Evolutionary conservation across 1,140 invertebrate genomes (phyloP).

Genomic region (Nebria ingens): DNA sequence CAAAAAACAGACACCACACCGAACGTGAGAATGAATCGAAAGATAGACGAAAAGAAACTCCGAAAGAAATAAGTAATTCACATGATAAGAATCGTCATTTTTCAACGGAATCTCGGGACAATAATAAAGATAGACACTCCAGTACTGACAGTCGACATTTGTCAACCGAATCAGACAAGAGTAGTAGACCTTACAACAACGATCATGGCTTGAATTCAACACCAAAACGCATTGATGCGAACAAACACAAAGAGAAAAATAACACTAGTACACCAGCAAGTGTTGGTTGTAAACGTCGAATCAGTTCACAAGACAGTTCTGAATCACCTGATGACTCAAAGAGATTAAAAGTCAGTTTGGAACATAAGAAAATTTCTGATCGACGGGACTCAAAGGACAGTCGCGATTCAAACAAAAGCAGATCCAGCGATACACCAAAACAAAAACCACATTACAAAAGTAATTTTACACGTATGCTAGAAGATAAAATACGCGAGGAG

Average conservation of each 20-base stretch:
- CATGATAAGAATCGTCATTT: constrained; percentile 27
- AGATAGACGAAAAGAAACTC: constrained; percentile 28
- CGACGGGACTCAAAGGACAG: constrained; percentile 65
- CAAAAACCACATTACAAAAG: constrained; percentile 27
- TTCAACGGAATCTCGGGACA: constrained; percentile 23
- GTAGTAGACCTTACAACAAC: constrained; percentile 9
- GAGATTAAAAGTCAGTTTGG: constrained; percentile 51
- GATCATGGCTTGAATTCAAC: constrained; percentile 1
- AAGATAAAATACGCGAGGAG: constrained; percentile 18
- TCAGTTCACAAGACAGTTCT: constrained; percentile 63
- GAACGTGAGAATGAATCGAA: constrained; percentile 22
- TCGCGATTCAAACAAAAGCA: constrained; percentile 26
- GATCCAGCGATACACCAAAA: constrained; percentile 20
- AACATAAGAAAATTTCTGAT: constrained; percentile 43
- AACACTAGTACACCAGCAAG: constrained; percentile 53
- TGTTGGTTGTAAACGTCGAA: constrained; percentile 53
- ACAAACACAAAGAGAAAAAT: constrained; percentile 44
- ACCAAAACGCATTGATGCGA: constrained; percentile 19
- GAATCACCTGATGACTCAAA: constrained; percentile 54
- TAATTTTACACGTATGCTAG: constrained; percentile 15
- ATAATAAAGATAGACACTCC: constrained; percentile 21
- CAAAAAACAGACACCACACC: constrained; percentile 21
- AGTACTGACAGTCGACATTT: constrained; percentile 27
- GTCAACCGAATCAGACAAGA: constrained; percentile 28
- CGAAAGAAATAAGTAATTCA: constrained; percentile 34